Base-by-base conservation (phyloP, 2,797 vertebrate species). In the Lithobates sylvaticus region DNA sequence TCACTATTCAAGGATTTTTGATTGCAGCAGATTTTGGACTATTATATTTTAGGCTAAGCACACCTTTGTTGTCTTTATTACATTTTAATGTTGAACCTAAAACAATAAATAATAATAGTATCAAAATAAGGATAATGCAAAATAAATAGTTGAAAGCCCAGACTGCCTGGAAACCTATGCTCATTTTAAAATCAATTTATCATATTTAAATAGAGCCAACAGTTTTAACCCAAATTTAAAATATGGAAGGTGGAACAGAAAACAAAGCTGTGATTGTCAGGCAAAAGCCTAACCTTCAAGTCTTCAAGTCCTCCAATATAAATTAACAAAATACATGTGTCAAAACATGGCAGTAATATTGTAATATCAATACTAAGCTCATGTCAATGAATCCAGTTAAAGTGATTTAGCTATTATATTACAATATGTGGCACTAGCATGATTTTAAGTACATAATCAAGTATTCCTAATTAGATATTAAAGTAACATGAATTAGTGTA, bases 391-490 rank as follows among this genome's bases (percentile, higher is more conserved):
- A 76, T 50, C 54, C 5, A 23, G 54, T 76, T 36, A 36, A 10
- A 8, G 5, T 21, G 15, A 76, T 34, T 78, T 2, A 26, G n/a
- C 10, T 32, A 58, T 76, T 54, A 29, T 27, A 3, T 29, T 76
- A 26, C 10, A 32, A 50, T 54, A 50, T 75, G 73, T 75, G 44
- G 18, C 54, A 61, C 21, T 50, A 13, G 27, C 42, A 42, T 39
- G 27, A 67, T 78, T 27, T 21, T 44, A 78, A 67, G n/a, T 42
- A 44, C 39, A 16, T 18, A 78, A 78, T 78, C 2, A 26, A 27
- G 3, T 75, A 36, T 42, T 39, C 64, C 15, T 78, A 64, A 77
- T 77, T 64, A 78, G 36, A 65, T 50, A 78, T 64, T 77, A 44
- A 61, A 50, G 16, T 36, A 64, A 36, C 54, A 78, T 42, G 34